Evolutionary conservation across 2,888 invertebrate species (phyloP), one percentile per base, ranked within the genome.

Genomic region (Monopis laevigella): DNA sequence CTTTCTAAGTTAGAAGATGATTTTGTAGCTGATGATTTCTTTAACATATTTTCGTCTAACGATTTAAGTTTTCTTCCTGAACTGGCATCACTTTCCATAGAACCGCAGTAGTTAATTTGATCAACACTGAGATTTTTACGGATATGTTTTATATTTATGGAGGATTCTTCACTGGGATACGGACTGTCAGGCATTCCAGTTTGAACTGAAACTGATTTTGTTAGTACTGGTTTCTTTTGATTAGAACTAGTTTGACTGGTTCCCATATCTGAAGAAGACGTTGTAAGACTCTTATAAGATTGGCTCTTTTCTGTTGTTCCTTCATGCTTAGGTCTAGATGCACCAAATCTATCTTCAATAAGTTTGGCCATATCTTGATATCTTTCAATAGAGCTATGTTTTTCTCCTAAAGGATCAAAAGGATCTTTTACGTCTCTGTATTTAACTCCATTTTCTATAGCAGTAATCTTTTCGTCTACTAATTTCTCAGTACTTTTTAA

Each of bases 311-410:
- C 82, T 5, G 78, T 67, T 1, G 75, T 77, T 1, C 74, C 69
- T 43, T 82, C 81, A 43, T 65, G 72, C 46, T 77, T 80, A n/a
- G n/a, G n/a, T 40, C 73, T 63, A 5, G 65, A 48, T 34, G 62
- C 80, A 2, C 88, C 86, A 47, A 88, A 88, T 51, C 84, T 82
- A 50, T 88, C 88, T 58, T 88, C 87, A 46, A 88, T 82, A 43
- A 88, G 65, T 56, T 88, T 88, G 3, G 88, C 84, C 88, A 88
- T 88, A 50, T 88, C 88, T 57, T 87, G 87, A 48, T 88, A 88
- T 35, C 88, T 73, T 54, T 88, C 88, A 60, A 88, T 87, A 45
- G 87, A 88, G 64, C 86, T 84, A 48, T 86, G 84, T 55, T 87
- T 88, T 45, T 86, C 86, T 40, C 83, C 84, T 43, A 75, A 70